A percentile compares a stretch with the other conserved stretches of the same genome.
These are phyloP conservation scores for Athalia rosae DNA, from an alignment of 2,888 invertebrate genomes.

Conservation along the genomic window DNA sequence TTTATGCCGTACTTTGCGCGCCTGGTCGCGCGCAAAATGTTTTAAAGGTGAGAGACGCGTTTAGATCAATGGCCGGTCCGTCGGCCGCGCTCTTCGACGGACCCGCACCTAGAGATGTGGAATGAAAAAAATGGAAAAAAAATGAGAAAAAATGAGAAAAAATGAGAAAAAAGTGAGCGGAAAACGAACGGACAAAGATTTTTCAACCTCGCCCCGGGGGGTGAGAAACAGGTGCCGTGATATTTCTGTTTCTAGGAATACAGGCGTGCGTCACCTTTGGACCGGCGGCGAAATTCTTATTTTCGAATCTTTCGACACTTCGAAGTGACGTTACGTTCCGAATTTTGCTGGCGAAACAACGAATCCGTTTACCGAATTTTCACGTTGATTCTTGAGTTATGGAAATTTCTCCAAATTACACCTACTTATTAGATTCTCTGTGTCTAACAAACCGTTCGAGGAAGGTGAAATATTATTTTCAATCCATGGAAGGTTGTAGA, in stretches of 20 bases:
- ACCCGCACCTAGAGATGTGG: neutral
- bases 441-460: too few species aligned
- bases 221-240: neutral
- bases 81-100: too few species aligned
- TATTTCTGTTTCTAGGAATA: neutral
- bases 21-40: conserved; percentile 42
- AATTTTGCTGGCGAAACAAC: too few species aligned
- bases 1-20: conserved; percentile 45
- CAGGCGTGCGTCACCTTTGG: neutral
- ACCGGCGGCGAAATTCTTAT: neutral
- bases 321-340: too few species aligned
- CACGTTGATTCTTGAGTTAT: conserved; percentile 26
- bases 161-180: too few species aligned
- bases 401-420: conserved; percentile 32
- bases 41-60: conserved; percentile 42
- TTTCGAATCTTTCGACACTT: too few species aligned
- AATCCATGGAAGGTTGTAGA: too few species aligned
- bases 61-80: neutral
- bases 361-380: neutral
- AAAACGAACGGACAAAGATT: too few species aligned
- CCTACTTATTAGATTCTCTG: too few species aligned
- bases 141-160: too few species aligned
- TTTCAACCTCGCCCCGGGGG: neutral
- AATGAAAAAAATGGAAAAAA: conserved; percentile 1
- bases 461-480: too few species aligned